Evolutionary conservation across 2,113 vertebrate species (phyloP), one percentile per base, ranked within the genome.

Genomic region (Labeo rohita): DNA sequence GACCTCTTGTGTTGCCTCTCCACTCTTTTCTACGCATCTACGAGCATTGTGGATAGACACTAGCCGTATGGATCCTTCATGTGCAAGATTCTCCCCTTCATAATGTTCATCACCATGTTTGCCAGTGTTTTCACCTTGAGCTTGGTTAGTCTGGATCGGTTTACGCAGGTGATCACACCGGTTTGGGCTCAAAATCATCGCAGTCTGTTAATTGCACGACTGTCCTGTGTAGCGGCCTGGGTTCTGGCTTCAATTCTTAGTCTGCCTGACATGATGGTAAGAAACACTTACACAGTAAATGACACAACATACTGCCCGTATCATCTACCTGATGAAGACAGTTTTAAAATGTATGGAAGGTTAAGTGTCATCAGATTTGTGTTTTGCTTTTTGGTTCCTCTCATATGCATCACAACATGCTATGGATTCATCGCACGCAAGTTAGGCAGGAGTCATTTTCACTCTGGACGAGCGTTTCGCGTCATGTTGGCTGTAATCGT

Each of bases 161-260:
- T 94, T 63, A 86, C 95, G 6, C 75, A 95, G 39, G 95, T 97
- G 3, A 87, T 93, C 79, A 94, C 91, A 80, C 96, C 96, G 0
- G 74, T 97, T 83, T 97, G 96, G 96, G 94, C 95, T 68, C 96
- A 97, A 87, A 97, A 97, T 66, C 93, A 93, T 52, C 93, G 96
- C 3, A 94, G 6, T 0, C 85, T 94, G 23, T 63, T 88, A n/a
- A 84, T 88, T 2, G 16, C 92, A 0, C 88, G 49, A 0, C 0
- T 23, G 0, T 21, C 93, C 12, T 95, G 95, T 12, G 70, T 80
- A n/a, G n/a, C n/a, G n/a, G n/a, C n/a, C n/a, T n/a, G n/a, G n/a
- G n/a, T 90, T 3, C 3, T 94, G 75, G 93, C 95, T 11, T 86
- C 95, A 1, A 0, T 91, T 2, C 92, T 95, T 88, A 95, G 94